Conservation (phyloP, 2,888 invertebrate species). For the Rotaria magnacalcarata region DNA sequence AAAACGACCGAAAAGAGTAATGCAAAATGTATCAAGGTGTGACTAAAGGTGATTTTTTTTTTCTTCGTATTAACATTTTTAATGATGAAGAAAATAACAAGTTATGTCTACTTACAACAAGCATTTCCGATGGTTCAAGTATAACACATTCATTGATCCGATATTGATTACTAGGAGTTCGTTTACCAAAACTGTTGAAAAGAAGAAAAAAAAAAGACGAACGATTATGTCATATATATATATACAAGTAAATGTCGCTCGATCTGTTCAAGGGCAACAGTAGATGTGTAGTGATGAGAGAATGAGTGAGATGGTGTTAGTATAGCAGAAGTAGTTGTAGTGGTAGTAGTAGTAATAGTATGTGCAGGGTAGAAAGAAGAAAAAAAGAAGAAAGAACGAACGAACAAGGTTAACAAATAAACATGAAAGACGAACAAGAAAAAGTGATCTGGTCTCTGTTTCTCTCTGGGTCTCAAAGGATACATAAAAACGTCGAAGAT, state of each 20-base stretch:
- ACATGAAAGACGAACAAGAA: conserved; percentile 40
- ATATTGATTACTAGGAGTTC: conserved; percentile 72
- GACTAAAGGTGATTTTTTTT: conserved; percentile 3
- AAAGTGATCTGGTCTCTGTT: neutral
- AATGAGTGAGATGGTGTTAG: conserved; percentile 32
- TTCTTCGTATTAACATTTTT: neutral
- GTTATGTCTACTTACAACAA: conserved; percentile 68
- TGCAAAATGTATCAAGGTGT: neutral
- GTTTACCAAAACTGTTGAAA: conserved; percentile 74
- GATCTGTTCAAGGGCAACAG: conserved; percentile 38
- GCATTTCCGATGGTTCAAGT: conserved; percentile 79
- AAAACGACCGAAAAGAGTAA: neutral
- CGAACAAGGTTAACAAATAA: conserved; percentile 39
- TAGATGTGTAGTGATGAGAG: conserved; percentile 34
- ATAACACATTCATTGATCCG: conserved; percentile 78
- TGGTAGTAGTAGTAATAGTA: conserved; percentile 23
- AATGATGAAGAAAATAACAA: neutral
- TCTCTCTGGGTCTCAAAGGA: neutral
- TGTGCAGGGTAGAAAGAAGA: conserved; percentile 32
- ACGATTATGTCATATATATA: conserved; percentile 36
- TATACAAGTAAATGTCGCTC: conserved; percentile 26
- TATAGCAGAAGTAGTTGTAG: neutral
- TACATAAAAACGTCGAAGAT: conserved; percentile 31
- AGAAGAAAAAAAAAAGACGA: conserved; percentile 47
- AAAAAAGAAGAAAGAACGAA: conserved; percentile 36